A percentile compares a stretch with the other conserved stretches of the same genome.
Conservation (phyloP, 2,113 vertebrate genomes). For the Motacilla alba region DNA sequence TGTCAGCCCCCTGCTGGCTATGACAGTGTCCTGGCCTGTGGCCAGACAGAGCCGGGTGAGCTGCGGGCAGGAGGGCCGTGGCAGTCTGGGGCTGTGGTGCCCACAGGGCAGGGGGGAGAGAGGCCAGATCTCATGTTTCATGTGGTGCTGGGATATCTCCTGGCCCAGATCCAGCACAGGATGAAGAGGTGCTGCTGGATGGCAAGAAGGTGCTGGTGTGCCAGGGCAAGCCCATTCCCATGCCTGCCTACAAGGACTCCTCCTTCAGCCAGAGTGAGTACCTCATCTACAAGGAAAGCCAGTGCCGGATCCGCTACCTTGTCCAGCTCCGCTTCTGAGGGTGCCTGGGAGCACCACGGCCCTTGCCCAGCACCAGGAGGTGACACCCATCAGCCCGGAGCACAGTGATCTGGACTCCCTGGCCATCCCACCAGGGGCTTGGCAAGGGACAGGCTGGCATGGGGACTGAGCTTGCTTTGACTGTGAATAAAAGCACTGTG, state of each 20-base stretch:
- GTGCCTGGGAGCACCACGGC: fast-evolving
- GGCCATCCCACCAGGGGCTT: not conserved
- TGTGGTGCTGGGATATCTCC: fast-evolving
- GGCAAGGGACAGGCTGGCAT: not conserved
- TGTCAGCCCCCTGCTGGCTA: conserved; percentile 73
- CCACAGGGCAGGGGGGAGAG: fast-evolving
- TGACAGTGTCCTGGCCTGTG: conserved; percentile 84
- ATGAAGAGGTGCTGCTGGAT: conserved; percentile 77
- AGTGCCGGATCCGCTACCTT: conserved; percentile 86
- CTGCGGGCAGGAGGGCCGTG: not conserved
- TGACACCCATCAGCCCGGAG: not conserved
- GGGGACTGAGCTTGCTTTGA: not conserved
- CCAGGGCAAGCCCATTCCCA: conserved; percentile 75
- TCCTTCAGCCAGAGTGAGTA: conserved; percentile 87
- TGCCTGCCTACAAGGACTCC: conserved; percentile 72
- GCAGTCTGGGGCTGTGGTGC: not conserved
- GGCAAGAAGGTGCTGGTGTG: conserved; percentile 81
- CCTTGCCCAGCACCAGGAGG: not conserved
- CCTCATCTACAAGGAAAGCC: conserved; percentile 89
- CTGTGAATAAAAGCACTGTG: not conserved
- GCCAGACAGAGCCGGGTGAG: conserved; percentile 83
- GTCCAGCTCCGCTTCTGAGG: conserved; percentile 79
- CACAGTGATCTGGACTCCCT: too few relatives aligned
- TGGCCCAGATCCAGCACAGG: conserved; percentile 78
- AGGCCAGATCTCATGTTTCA: not conserved